Percentiles rank a stretch among this genome's conserved stretches.
Evolutionary conservation across 2,888 invertebrate genomes (phyloP).

Genomic region (Lasioglossum pauxillum): DNA sequence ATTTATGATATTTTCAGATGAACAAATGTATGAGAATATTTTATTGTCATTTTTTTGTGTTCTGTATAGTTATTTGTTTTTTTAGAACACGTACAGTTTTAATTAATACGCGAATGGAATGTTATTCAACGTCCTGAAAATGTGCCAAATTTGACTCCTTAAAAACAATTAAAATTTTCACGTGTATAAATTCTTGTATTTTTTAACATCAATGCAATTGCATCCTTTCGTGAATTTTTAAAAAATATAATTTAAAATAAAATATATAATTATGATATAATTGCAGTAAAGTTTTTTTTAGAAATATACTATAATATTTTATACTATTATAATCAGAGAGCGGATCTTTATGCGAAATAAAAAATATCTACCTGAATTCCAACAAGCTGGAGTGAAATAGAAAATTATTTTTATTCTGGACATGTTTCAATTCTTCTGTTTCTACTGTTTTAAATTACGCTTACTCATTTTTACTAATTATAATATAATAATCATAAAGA

Average conservation of each 20-base stretch:
- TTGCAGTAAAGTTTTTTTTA: too few species aligned
- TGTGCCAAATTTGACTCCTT: not conserved
- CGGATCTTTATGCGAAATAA: too few species aligned
- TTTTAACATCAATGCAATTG: not conserved
- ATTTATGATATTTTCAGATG: not conserved
- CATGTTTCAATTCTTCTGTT: too few species aligned
- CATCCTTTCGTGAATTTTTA: not conserved
- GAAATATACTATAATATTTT: not conserved
- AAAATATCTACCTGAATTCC: too few species aligned
- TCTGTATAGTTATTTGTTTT: not conserved
- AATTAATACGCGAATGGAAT: not conserved
- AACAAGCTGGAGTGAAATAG: too few species aligned
- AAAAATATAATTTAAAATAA: too few species aligned
- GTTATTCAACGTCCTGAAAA: not conserved
- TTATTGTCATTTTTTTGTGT: too few species aligned
- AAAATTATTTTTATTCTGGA: too few species aligned
- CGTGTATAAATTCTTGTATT: not conserved
- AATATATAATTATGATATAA: too few species aligned
- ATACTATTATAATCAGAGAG: not conserved
- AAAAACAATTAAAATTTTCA: not conserved
- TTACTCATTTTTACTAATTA: too few species aligned
- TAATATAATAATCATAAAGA: not conserved
- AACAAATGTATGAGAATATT: not conserved
- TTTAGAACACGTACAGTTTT: not conserved
- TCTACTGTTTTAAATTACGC: too few species aligned